A percentile compares a stretch with the other conserved stretches of the same genome.
phyloP scores from a whole-genome alignment of 2,113 vertebrate species.

The Bungarus multicinctus region DNA sequence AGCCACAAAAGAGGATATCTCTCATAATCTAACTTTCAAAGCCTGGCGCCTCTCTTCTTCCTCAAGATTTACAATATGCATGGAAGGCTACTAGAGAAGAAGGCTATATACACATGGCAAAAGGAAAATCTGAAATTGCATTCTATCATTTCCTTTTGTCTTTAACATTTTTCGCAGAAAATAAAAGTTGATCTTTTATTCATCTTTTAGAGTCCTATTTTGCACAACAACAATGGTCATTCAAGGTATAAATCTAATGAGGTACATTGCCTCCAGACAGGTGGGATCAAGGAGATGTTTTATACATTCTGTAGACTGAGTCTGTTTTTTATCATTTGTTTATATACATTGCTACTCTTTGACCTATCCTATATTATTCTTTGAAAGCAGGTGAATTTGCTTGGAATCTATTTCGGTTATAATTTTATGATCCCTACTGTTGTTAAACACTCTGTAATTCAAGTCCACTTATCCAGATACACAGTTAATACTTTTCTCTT shows the following conservation, averaged over 20 bases:
- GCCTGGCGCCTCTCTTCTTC: background rate
- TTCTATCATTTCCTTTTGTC: background rate
- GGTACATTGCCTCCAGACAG: background rate
- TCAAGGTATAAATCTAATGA: background rate
- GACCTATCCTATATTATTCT: background rate
- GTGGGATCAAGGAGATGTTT: background rate
- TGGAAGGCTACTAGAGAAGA: background rate
- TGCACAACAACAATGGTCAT: background rate
- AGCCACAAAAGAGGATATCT: background rate
- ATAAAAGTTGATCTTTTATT: background rate
- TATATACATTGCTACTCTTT: background rate
- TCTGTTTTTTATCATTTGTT: background rate
- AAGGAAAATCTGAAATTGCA: background rate
- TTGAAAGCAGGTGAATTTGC: background rate
- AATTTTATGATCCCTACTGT: background rate
- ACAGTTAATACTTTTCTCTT: background rate
- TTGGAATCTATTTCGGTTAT: background rate
- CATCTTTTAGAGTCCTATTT: background rate
- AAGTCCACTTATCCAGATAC: background rate
- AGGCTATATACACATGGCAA: background rate
- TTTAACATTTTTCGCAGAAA: background rate
- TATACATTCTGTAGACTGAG: background rate
- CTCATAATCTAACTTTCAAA: background rate
- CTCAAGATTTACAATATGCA: background rate
- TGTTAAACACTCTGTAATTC: background rate